phyloP scores from a whole-genome alignment of 2,797 vertebrate species.

The Agapornis canus region DNA sequence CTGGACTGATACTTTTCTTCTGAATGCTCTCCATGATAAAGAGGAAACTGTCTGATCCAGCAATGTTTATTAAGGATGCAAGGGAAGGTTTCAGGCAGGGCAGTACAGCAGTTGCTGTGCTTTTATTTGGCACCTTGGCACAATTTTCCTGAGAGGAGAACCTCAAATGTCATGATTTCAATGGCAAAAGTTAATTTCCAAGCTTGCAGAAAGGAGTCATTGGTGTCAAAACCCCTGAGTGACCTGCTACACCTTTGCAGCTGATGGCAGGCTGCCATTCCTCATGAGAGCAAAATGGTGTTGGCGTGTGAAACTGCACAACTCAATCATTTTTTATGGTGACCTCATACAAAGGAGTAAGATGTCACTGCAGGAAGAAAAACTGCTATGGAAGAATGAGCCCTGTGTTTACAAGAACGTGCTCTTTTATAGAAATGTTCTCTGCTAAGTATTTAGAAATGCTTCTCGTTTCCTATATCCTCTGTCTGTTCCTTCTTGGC shows the following conservation, averaged over 20 bases:
- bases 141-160: not conserved
- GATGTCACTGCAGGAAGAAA: conserved; percentile 28
- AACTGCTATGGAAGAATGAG: conserved; percentile 48
- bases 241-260: conserved; percentile 50
- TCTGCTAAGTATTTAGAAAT: not conserved
- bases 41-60: not conserved
- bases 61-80: not conserved
- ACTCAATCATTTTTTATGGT: not conserved
- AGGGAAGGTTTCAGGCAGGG: not conserved
- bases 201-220: not conserved
- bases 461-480: not conserved
- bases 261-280: conserved; percentile 23
- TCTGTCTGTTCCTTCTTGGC: conserved; percentile 21
- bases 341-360: conserved; percentile 35
- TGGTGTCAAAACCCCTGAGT: not conserved
- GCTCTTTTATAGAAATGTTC: conserved; percentile 32
- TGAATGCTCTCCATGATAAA: not conserved
- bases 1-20: not conserved
- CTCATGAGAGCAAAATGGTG: conserved; percentile 9
- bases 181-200: conserved; percentile 47
- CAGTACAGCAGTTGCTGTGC: not conserved
- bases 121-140: not conserved
- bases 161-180: not conserved
- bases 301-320: conserved; percentile 12
- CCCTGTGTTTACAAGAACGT: conserved; percentile 41